Base-by-base conservation (phyloP, 2,797 vertebrate species). In the Mallotus villosus region DNA sequence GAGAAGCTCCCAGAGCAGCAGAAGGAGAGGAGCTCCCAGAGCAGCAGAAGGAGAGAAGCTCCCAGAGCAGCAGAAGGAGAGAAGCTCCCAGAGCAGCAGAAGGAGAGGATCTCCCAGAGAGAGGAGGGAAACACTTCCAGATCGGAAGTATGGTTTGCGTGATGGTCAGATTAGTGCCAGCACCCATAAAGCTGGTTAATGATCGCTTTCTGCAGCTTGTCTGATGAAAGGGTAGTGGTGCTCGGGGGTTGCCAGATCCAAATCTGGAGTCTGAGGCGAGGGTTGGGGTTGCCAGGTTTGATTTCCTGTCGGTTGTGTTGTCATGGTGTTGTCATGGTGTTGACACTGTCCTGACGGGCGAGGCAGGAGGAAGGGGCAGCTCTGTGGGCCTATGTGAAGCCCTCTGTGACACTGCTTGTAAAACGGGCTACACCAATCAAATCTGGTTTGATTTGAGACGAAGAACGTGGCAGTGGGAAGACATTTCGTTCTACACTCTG, bases 71-170 rank as follows among this genome's bases (percentile, higher is more conserved):
- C 29, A 29, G 29, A 29, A 2, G 29, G 29, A 29, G 29, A n/a
- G n/a, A n/a, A n/a, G n/a, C n/a, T 25, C 25, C 2, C 25, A 25
- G 76, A 82, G 64, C 46, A 80, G 73, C 61, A 24, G 29, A 75
- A 2, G 55, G n/a, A 58, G 68, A n/a, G n/a, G n/a, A n/a, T n/a
- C n/a, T n/a, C n/a, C n/a, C n/a, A 24, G 22, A 24, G 58, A 60
- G 11, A 12, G 14, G 29, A 21, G 11, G 17, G 6, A 7, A 27
- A n/a, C 12, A 19, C 25, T 61, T 64, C 49, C 19, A n/a, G 55
- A 21, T 58, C 55, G 19, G 55, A 58, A n/a, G 55, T 57, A 2
- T 4, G 17, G 29, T 32, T 32, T 58, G 19, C 21, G n/a, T 58
- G 55, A 58, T 21, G 21, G 55, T 4, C 19, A 49, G 12, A 11